These are phyloP conservation scores for Slavum lentiscoides DNA, from an alignment of 2,888 invertebrate species.

Conservation along the genomic window DNA sequence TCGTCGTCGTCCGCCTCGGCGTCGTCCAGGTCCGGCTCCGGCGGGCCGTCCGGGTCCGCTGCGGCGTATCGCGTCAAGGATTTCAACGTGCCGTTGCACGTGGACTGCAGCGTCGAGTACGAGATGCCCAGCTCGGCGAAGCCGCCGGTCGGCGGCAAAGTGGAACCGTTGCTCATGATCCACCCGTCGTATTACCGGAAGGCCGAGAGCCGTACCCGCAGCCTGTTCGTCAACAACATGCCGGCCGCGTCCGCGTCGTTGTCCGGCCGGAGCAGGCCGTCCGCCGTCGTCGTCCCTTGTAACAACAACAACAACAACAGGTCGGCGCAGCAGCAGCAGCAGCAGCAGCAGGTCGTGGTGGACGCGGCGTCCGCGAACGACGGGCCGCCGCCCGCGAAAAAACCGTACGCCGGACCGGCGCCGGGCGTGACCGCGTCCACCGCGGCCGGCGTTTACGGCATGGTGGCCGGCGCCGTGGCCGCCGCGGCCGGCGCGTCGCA, in stretches of 20 bases:
- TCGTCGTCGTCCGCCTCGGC: slow-evolving; percentile 3
- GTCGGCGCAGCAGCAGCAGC: not conserved
- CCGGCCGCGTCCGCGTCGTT: slow-evolving; percentile 61
- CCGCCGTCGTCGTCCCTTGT: slow-evolving; percentile 31
- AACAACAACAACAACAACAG: slow-evolving; percentile 52
- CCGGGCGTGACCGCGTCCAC: slow-evolving; percentile 48
- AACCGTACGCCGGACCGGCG: slow-evolving; percentile 46
- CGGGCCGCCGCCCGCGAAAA: slow-evolving; percentile 49
- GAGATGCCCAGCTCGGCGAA: slow-evolving; percentile 87
- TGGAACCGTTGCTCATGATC: slow-evolving; percentile 85
- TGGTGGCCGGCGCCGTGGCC: slow-evolving; percentile 55
- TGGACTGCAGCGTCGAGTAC: slow-evolving; percentile 89
- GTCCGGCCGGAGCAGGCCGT: slow-evolving; percentile 53
- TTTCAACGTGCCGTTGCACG: slow-evolving; percentile 83
- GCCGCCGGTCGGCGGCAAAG: slow-evolving; percentile 80
- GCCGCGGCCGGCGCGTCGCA: slow-evolving; percentile 57
- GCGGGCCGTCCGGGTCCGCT: slow-evolving; percentile 34
- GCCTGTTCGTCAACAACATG: slow-evolving; percentile 82
- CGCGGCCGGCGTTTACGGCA: slow-evolving; percentile 56
- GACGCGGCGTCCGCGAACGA: slow-evolving; percentile 8
- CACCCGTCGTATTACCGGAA: slow-evolving; percentile 87
- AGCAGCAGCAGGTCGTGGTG: not conserved
- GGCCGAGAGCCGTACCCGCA: slow-evolving; percentile 80
- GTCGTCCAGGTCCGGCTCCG: slow-evolving; percentile 20
- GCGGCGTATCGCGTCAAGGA: slow-evolving; percentile 66